Conservation (phyloP, 2,113 vertebrate genomes). For the Ptyas mucosa region DNA sequence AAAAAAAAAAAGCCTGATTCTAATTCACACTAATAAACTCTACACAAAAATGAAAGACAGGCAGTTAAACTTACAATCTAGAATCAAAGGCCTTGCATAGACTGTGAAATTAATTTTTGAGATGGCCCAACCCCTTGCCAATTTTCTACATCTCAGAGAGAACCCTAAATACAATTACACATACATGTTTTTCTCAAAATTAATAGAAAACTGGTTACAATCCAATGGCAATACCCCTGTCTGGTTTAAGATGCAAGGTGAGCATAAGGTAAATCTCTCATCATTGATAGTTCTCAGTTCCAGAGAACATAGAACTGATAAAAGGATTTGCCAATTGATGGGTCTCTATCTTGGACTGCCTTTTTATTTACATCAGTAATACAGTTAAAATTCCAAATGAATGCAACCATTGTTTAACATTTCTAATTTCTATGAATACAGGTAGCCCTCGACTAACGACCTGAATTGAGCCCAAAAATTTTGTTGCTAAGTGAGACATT, state of each 20-base stretch:
- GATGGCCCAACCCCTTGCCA: not conserved
- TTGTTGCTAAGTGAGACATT: too few species aligned
- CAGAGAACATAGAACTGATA: not conserved
- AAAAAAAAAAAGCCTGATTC: not conserved
- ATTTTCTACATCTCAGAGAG: not conserved
- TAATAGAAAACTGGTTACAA: not conserved
- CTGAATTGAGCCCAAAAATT: too few species aligned
- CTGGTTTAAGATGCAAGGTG: not conserved
- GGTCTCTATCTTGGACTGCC: not conserved
- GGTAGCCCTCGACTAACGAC: too few species aligned
- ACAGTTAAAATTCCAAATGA: not conserved
- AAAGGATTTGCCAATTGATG: not conserved
- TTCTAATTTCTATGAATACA: not conserved
- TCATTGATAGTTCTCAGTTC: not conserved
- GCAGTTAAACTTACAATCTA: not conserved
- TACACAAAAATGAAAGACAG: not conserved
- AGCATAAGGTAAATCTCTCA: not conserved
- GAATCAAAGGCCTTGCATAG: not conserved
- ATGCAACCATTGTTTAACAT: not conserved
- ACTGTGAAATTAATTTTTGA: not conserved
- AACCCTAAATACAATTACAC: not conserved
- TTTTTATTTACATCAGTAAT: not conserved
- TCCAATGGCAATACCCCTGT: not conserved
- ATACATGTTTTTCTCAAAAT: not conserved
- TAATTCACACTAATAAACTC: not conserved